A percentile compares a stretch with the other conserved stretches of the same genome.
These are phyloP conservation scores for Penaeus monodon DNA, from an alignment of 2,888 invertebrate species.

Conservation along the genomic window DNA sequence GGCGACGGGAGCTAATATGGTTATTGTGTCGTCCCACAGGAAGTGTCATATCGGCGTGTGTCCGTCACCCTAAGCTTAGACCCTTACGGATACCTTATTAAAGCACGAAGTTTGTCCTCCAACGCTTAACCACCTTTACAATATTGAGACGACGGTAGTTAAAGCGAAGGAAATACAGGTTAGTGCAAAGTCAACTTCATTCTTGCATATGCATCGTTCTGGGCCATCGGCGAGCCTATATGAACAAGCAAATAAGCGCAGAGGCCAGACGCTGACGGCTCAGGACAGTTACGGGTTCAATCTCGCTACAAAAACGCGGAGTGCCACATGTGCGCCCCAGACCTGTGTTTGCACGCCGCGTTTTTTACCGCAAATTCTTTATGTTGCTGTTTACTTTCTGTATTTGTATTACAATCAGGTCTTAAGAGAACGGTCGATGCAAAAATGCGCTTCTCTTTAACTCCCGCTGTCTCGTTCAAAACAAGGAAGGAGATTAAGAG, in stretches of 20 bases:
- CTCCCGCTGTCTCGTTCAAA: too few species aligned
- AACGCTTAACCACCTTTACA: background rate
- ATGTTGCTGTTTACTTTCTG: conserved; percentile 18
- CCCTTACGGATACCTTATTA: conserved; percentile 13
- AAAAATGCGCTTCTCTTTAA: too few species aligned
- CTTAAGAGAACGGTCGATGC: too few species aligned
- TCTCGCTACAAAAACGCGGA: conserved; percentile 4
- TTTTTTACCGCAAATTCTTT: background rate
- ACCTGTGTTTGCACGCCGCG: background rate
- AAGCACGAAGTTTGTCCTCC: conserved; percentile 13
- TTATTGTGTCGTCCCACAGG: background rate
- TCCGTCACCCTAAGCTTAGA: background rate
- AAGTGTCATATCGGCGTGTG: background rate
- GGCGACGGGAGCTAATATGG: conserved; percentile 27
- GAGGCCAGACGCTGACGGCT: conserved; percentile 19
- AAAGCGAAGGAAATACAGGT: background rate
- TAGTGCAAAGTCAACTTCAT: background rate
- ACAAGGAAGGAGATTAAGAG: too few species aligned
- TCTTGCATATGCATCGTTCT: too few species aligned
- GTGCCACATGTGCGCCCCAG: conserved; percentile 14
- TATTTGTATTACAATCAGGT: conserved; percentile 6
- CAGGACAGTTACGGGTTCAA: conserved; percentile 27
- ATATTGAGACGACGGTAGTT: conserved; percentile 10
- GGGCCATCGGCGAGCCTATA: too few species aligned
- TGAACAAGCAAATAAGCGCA: background rate